Conservation (phyloP, 2,113 vertebrate species). For the Eidolon helvum region DNA sequence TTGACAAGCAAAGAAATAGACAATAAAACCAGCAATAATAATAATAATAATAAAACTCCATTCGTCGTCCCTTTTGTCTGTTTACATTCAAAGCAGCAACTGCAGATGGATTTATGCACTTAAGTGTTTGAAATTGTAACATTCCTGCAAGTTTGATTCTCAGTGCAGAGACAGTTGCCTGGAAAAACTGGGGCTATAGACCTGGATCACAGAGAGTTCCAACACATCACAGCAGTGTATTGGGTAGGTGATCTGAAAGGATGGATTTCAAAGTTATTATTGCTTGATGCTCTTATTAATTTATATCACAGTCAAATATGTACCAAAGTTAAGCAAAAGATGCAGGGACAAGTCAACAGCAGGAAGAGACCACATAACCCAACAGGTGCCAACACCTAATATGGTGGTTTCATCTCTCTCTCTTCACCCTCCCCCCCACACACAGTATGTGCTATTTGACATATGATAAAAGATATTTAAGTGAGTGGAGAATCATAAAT, state of each 20-base stretch:
- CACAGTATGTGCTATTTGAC: neutral
- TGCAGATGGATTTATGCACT: neutral
- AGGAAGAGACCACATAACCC: neutral
- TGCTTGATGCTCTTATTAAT: neutral
- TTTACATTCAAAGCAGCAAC: neutral
- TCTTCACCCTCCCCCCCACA: no score
- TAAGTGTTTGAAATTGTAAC: neutral
- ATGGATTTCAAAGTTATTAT: neutral
- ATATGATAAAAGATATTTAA: neutral
- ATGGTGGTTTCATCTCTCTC: neutral
- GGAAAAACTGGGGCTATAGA: neutral
- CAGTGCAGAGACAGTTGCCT: neutral
- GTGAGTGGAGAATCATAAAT: neutral
- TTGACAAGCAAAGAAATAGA: neutral
- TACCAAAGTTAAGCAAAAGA: neutral
- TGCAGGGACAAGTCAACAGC: neutral
- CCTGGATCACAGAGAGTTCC: neutral
- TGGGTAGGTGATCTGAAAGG: neutral
- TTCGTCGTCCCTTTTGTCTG: neutral
- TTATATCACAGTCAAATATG: neutral
- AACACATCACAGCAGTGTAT: neutral
- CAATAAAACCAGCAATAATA: neutral
- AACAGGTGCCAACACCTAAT: neutral
- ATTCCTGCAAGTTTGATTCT: neutral
- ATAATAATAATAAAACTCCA: neutral